These are phyloP conservation scores for Cheilosia soror DNA, from an alignment of 2,888 invertebrate genomes.

Conservation along the genomic window DNA sequence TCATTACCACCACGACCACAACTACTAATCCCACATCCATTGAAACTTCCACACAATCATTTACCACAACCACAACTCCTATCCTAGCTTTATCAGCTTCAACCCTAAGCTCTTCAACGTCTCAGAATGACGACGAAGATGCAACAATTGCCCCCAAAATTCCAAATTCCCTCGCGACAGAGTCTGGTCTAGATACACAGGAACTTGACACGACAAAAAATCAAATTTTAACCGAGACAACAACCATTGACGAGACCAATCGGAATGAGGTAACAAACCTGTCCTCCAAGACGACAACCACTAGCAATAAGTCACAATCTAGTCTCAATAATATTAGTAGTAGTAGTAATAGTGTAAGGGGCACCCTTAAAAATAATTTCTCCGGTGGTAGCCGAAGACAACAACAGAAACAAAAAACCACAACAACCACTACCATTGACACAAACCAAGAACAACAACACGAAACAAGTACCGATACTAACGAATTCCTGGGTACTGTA, in stretches of 20 bases:
- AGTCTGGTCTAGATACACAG: slow-evolving; percentile 78
- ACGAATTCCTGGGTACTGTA: slow-evolving; percentile 81
- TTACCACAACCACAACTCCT: slow-evolving; percentile 76
- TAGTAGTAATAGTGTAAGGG: slow-evolving; percentile 77
- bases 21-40: slow-evolving; percentile 76
- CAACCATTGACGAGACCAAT: slow-evolving; percentile 74
- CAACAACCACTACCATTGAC: slow-evolving; percentile 76
- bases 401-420: slow-evolving; percentile 77
- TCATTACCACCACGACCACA: slow-evolving; percentile 78
- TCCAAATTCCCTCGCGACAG: slow-evolving; percentile 61
- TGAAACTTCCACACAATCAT: slow-evolving; percentile 72
- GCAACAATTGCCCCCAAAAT: slow-evolving; percentile 58
- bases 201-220: slow-evolving; percentile 68
- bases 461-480: slow-evolving; percentile 77
- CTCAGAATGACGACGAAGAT: slow-evolving; percentile 45
- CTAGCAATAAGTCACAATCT: slow-evolving; percentile 77
- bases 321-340: slow-evolving; percentile 78
- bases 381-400: slow-evolving; percentile 79
- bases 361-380: slow-evolving; percentile 49
- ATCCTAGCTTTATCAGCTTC: slow-evolving; percentile 68
- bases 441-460: slow-evolving; percentile 73
- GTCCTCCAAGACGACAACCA: slow-evolving; percentile 60
- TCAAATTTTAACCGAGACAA: slow-evolving; percentile 74
- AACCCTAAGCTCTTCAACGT: slow-evolving; percentile 50
- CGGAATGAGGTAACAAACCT: slow-evolving; percentile 76